These are phyloP conservation scores for Synanthedon andrenaeformis DNA, from an alignment of 2,888 invertebrate species.

Conservation along the genomic window DNA sequence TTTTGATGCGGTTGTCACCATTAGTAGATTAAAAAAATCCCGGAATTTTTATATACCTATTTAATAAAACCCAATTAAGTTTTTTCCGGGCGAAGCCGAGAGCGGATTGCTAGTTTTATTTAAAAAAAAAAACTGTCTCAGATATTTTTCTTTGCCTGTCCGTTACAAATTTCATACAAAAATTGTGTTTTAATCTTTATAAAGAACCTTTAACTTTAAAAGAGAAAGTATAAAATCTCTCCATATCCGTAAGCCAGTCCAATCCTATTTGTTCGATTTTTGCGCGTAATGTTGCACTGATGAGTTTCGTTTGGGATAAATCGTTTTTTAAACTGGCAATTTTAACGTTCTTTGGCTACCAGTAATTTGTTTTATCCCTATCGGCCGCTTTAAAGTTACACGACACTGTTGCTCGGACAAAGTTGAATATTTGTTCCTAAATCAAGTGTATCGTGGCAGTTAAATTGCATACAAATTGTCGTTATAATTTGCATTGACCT, in stretches of 20 bases:
- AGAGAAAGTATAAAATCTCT: constrained; percentile 7
- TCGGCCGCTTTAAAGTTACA: neutral
- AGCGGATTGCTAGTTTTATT: too few species aligned
- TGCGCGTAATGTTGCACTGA: constrained; percentile 20
- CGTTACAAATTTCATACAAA: too few species aligned
- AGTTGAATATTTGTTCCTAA: neutral
- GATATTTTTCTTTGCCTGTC: too few species aligned
- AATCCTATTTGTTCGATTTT: constrained; percentile 13
- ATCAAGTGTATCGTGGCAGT: neutral
- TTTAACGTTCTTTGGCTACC: neutral
- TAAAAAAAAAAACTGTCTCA: too few species aligned
- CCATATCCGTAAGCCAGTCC: constrained; percentile 16
- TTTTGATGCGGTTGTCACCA: too few species aligned
- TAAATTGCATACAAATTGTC: neutral
- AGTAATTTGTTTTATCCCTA: neutral
- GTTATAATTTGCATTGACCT: too few species aligned
- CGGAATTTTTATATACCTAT: too few species aligned
- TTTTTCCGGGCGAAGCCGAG: too few species aligned
- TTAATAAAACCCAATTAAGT: too few species aligned
- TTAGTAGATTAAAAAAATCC: too few species aligned
- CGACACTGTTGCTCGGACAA: neutral
- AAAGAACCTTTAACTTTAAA: too few species aligned
- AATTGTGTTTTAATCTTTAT: too few species aligned
- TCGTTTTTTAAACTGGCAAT: constrained; percentile 12
- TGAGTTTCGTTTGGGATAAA: constrained; percentile 18